phyloP scores from a whole-genome alignment of 1,140 invertebrate species.

The Bombus superbus region DNA sequence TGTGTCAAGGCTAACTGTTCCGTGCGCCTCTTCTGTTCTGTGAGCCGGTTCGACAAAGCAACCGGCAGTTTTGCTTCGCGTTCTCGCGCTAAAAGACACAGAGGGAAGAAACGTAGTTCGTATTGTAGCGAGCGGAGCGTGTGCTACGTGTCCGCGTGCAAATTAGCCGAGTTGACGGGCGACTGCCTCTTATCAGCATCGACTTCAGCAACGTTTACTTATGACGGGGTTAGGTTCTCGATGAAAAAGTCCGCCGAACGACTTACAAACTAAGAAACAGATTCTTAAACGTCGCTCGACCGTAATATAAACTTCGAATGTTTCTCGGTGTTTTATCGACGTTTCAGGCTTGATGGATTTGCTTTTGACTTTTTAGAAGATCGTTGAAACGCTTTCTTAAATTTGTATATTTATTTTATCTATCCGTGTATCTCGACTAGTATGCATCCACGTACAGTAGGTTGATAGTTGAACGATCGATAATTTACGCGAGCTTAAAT shows the following conservation, averaged over 20 bases:
- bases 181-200: background rate
- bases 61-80: constrained; percentile 6
- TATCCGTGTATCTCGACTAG: no score
- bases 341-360: background rate
- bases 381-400: no score
- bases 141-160: background rate
- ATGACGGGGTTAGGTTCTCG: background rate
- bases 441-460: no score
- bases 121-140: background rate
- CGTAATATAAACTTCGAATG: background rate
- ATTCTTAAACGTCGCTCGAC: background rate
- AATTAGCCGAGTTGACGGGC: constrained; percentile 11
- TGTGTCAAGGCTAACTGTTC: constrained; percentile 50
- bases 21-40: background rate
- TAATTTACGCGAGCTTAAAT: no score
- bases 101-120: no score
- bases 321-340: background rate
- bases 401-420: no score
- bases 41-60: constrained; percentile 6
- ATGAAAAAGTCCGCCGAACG: background rate
- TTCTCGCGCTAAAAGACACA: background rate
- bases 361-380: background rate
- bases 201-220: background rate
- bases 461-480: no score
- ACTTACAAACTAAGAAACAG: background rate